Evolutionary conservation across 1,140 invertebrate species (phyloP), one percentile per base, ranked within the genome.

Genomic region (Trissolcus basalis): DNA sequence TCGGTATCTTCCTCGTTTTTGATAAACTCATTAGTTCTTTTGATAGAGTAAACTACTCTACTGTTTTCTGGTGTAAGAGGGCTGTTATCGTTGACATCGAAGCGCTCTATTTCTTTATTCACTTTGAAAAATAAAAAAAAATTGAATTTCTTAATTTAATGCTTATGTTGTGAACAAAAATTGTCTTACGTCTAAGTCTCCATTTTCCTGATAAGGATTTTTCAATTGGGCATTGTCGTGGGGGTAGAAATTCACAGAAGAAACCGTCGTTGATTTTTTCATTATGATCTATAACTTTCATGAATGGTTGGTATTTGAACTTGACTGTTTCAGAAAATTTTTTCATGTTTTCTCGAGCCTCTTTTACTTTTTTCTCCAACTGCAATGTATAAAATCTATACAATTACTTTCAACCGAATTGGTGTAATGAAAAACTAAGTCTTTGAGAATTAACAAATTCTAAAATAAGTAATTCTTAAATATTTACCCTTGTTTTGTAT

Each of bases 1-100:
- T 10, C 10, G 5, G 60, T 55, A 10, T 69, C 32, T 36, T 69
- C 14, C 43, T 67, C 65, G 0, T 10, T 0, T 54, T 69, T 69
- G 10, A 60, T 15, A 32, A 54, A 39, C 0, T 69, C 55, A 41
- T 53, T 60, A 0, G 65, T 45, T 15, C 47, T 68, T 53, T 36
- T 47, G n/a, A 60, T 32, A 16, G 41, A 35, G 9, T 10, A 69
- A 12, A 39, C 10, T 7, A 55, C 43, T 32, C 15, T 43, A 4
- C 50, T 69, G 43, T 69, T 69, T 15, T 60, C 35, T 12, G 56
- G 7, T 12, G 56, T 48, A 13, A 59, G 12, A 39, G 19, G 19
- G 6, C 19, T 27, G 1, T 39, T 8, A 3, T n/a, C 36, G n/a
- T 2, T 39, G 9, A 39, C 36, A 39, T 39, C n/a, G 2, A 10